Percentiles rank a stretch among this genome's conserved stretches.
phyloP scores from a whole-genome alignment of 2,113 vertebrate genomes.

The Phalacrocorax brasilianus region DNA sequence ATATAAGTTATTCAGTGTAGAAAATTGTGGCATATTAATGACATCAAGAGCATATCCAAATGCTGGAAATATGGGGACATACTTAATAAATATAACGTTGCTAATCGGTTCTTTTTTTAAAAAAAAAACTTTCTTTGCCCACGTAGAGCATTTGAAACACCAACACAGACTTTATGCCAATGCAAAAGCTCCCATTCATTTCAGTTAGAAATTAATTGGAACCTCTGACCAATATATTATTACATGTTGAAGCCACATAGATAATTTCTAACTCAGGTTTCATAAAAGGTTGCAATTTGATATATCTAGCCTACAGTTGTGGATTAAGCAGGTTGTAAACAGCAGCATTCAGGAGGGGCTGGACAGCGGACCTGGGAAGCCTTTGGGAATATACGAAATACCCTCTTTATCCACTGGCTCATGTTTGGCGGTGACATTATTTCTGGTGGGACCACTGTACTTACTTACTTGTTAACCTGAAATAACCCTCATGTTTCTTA shows the following conservation, averaged over 20 bases:
- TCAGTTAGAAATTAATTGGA: neutral
- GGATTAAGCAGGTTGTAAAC: neutral
- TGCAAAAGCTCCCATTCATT: neutral
- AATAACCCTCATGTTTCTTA: neutral
- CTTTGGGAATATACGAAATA: neutral
- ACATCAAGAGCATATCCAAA: neutral
- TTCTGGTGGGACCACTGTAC: neutral
- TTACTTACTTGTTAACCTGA: neutral
- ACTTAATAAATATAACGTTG: neutral
- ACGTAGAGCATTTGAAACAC: neutral
- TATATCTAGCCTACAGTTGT: neutral
- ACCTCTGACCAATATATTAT: neutral
- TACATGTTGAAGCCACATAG: neutral
- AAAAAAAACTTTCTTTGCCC: neutral
- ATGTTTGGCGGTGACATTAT: neutral
- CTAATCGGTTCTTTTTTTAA: neutral
- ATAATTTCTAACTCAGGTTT: neutral
- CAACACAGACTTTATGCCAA: neutral
- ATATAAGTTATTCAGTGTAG: neutral
- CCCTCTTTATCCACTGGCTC: neutral
- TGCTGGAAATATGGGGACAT: neutral
- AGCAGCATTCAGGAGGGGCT: neutral
- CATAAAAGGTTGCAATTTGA: neutral
- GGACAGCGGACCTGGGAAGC: neutral
- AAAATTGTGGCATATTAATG: neutral